Evolutionary conservation across 2,797 vertebrate species (phyloP), one percentile per base, ranked within the genome.

Genomic region (Epinephelus coioides): DNA sequence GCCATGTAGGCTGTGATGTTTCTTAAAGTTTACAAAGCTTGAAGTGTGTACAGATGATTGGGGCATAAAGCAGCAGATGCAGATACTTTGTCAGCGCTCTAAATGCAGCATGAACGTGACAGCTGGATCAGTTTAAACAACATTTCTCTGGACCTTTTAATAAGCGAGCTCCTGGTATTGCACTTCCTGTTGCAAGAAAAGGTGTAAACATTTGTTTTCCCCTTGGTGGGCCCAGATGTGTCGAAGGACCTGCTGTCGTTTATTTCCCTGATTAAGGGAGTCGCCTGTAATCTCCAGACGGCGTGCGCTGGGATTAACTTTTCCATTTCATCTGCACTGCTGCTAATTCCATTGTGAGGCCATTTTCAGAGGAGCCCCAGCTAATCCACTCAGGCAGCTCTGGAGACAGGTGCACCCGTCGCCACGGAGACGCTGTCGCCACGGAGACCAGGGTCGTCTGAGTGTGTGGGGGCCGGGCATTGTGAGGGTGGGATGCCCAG

Each of bases 341-440:
- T 79, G 80, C 79, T 86, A 85, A 93, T 89, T 88, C 87, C 87
- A 81, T 90, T 92, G 82, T 84, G 85, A 75, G 53, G 27, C 76
- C 70, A 72, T 55, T 63, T 64, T 77, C 73, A 86, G 76, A 69
- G 72, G 76, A 77, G 73, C 57, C 55, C 13, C 55, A 3, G 2
- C 76, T 87, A 89, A 92, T 89, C 87, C 87, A 21, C 15, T 57
- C 49, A 8, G 82, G 50, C 79, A 71, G 83, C 74, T 64, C 50
- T 40, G 72, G 82, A 84, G 93, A 85, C 88, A 82, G 90, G 88
- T 91, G 89, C 87, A 75, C 78, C 86, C 51, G 90, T 92, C 76
- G 38, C 86, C 88, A 87, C 84, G 80, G 90, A 81, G 79, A 84
- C 76, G 27, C 38, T 2, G 62, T 88, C 69, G 2, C 77, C 74